Percentiles rank a stretch among this genome's conserved stretches.
phyloP scores from a whole-genome alignment of 2,888 invertebrate genomes.

The Platerodrilus igneus region DNA sequence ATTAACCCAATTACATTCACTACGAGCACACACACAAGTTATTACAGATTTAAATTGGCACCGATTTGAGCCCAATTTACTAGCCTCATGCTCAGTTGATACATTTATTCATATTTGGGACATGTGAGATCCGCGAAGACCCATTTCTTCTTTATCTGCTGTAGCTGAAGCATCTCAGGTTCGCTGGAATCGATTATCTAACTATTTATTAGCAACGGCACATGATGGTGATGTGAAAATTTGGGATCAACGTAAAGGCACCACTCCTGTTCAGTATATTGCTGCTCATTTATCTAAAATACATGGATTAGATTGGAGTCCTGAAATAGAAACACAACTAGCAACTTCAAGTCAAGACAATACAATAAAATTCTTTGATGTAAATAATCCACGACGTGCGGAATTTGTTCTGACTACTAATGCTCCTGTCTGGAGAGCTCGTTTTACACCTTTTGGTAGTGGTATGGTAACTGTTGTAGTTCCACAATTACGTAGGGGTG shows the following conservation, averaged over 20 bases:
- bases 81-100: constrained; percentile 90
- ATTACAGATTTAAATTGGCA: constrained; percentile 94
- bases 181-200: constrained; percentile 84
- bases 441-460: constrained; percentile 81
- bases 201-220: constrained; percentile 83
- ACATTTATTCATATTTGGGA: constrained; percentile 95
- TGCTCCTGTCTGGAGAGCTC: constrained; percentile 88
- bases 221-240: constrained; percentile 94
- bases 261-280: constrained; percentile 85
- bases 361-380: constrained; percentile 92
- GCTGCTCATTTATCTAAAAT: constrained; percentile 88
- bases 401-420: constrained; percentile 81
- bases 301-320: constrained; percentile 93
- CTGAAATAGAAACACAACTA: constrained; percentile 74
- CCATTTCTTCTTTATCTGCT: constrained; percentile 78
- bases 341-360: constrained; percentile 94
- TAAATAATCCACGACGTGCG: constrained; percentile 76
- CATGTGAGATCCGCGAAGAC: constrained; percentile 77
- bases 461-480: constrained; percentile 89
- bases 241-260: constrained; percentile 90
- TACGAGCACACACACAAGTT: constrained; percentile 78
- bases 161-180: constrained; percentile 92
- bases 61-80: constrained; percentile 64
- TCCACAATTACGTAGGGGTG: constrained; percentile 84
- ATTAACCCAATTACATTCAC: constrained; percentile 65